Evolutionary conservation across 2,113 vertebrate genomes (phyloP).

Genomic region (Syngnathus typhle): DNA sequence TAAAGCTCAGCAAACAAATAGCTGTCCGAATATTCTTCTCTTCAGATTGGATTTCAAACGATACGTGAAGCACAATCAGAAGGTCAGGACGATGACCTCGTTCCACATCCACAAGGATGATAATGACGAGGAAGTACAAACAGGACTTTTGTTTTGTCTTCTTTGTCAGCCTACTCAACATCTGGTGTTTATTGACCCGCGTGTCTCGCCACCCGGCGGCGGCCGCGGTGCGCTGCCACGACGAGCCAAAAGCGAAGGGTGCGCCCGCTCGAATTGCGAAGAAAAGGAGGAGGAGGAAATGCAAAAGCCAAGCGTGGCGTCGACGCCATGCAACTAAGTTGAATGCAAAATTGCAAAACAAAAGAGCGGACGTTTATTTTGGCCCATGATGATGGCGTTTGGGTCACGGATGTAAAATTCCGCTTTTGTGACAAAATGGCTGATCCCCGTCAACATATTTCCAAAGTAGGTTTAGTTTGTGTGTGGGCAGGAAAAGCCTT

Average conservation of each 20-base stretch:
- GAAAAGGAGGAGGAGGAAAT: slow-evolving; percentile 49
- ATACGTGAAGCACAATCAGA: background rate
- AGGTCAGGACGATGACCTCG: slow-evolving; percentile 4
- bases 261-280: slow-evolving; percentile 51
- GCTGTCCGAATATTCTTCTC: background rate
- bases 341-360: slow-evolving; percentile 7
- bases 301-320: slow-evolving; percentile 26
- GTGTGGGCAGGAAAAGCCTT: slow-evolving; percentile 22
- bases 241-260: slow-evolving; percentile 32
- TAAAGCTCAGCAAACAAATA: background rate
- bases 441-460: background rate
- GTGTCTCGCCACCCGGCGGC: background rate
- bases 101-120: slow-evolving; percentile 1
- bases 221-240: slow-evolving; percentile 42
- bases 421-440: background rate
- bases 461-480: slow-evolving; percentile 15
- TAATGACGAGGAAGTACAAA: background rate
- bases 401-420: background rate
- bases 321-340: slow-evolving; percentile 12
- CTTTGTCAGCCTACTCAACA: slow-evolving; percentile 34
- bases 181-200: slow-evolving; percentile 58
- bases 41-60: background rate
- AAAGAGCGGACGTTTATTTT: background rate
- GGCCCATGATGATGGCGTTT: background rate
- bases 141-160: slow-evolving; percentile 8